Percentiles rank a stretch among this genome's conserved stretches.
These are phyloP conservation scores for Berghia stephanieae DNA, from an alignment of 1,140 invertebrate species.

Conservation along the genomic window DNA sequence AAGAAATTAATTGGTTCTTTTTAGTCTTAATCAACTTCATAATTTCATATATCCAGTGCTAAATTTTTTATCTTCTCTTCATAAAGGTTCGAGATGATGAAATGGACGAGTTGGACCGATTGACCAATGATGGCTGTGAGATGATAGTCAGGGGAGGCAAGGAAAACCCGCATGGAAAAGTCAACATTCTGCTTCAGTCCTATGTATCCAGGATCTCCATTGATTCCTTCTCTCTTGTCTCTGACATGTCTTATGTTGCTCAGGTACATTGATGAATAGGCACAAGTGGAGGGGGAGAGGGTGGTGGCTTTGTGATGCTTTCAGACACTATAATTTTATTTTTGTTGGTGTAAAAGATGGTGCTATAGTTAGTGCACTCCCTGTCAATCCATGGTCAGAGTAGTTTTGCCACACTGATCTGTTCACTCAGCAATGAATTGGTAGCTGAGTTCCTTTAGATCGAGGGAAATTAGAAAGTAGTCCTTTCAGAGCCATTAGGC, in stretches of 20 bases:
- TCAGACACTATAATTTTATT: neutral
- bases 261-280: conserved; percentile 72
- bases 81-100: conserved; percentile 91
- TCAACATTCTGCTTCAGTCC: conserved; percentile 95
- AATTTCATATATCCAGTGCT: too few species aligned
- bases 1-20: too few species aligned
- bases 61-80: too few species aligned
- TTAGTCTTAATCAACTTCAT: too few species aligned
- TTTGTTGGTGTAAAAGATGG: neutral
- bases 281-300: neutral
- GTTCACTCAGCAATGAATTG: too few species aligned
- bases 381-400: too few species aligned
- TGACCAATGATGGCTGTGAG: conserved; percentile 78
- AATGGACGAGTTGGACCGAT: conserved; percentile 84
- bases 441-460: too few species aligned
- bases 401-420: too few species aligned
- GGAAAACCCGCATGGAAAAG: conserved; percentile 89
- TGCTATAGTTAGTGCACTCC: too few species aligned
- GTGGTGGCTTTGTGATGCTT: neutral
- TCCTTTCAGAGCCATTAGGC: too few species aligned
- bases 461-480: too few species aligned
- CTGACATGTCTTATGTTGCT: conserved; percentile 92
- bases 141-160: conserved; percentile 80
- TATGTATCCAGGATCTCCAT: conserved; percentile 84
- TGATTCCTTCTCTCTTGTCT: conserved; percentile 88